A percentile compares a stretch with the other conserved stretches of the same genome.
These are phyloP conservation scores for Microcebus murinus DNA, from an alignment of 2,113 vertebrate genomes.

Conservation along the genomic window DNA sequence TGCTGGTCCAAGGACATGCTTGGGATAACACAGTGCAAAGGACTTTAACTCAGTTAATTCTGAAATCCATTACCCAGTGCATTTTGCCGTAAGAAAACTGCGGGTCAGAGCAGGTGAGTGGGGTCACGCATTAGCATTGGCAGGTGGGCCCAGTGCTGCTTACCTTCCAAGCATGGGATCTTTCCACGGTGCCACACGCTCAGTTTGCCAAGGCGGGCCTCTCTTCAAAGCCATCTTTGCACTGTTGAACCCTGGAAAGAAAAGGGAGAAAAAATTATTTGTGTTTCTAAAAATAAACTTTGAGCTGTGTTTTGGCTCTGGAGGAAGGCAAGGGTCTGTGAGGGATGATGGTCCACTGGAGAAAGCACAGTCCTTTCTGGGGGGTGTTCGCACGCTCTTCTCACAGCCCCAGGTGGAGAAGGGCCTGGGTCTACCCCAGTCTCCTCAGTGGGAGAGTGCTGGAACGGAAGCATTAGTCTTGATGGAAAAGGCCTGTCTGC, in stretches of 20 bases:
- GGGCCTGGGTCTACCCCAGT: neutral
- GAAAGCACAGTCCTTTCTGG: neutral
- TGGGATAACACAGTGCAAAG: neutral
- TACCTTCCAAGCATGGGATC: neutral
- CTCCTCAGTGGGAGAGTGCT: neutral
- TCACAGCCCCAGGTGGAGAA: neutral
- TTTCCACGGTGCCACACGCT: neutral
- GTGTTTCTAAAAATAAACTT: conserved; percentile 1
- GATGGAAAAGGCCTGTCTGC: neutral
- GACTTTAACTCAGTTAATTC: neutral
- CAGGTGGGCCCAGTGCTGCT: neutral
- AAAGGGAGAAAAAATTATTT: neutral
- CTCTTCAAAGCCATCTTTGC: neutral
- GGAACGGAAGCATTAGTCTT: neutral
- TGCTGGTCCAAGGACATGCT: neutral
- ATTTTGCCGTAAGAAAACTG: neutral
- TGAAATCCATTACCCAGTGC: neutral
- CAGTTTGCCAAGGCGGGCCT: neutral
- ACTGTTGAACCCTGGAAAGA: neutral
- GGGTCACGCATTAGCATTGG: neutral
- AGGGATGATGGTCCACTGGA: neutral
- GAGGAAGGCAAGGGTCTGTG: neutral
- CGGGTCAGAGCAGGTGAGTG: neutral
- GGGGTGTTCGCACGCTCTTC: neutral
- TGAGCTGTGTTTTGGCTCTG: neutral